phyloP scores from a whole-genome alignment of 1,140 invertebrate species.

The Nixonia krombeini region DNA sequence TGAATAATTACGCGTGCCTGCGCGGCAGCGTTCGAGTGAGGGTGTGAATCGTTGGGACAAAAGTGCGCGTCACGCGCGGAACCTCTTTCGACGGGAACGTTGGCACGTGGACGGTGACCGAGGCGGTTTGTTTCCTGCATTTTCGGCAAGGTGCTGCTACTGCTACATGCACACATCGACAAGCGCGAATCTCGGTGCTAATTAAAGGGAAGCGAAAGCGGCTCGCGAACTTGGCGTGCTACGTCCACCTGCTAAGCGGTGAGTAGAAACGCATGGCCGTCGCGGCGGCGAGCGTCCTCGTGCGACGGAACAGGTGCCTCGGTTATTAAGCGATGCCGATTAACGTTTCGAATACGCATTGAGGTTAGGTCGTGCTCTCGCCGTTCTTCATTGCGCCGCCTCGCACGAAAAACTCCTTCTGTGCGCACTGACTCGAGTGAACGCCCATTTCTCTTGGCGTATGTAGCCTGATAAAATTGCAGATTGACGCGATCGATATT shows the following conservation, averaged over 20 bases:
- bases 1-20: conserved; percentile 42
- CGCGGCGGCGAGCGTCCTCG: background rate
- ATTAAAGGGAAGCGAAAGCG: too few relatives aligned
- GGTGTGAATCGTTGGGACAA: conserved; percentile 15
- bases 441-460: conserved; percentile 65
- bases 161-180: background rate
- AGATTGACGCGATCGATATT: conserved; percentile 69
- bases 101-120: background rate
- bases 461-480: conserved; percentile 58
- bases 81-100: background rate
- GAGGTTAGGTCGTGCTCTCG: conserved; percentile 43
- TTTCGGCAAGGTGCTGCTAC: background rate
- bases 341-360: conserved; percentile 8
- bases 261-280: background rate
- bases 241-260: background rate
- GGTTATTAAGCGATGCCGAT: background rate
- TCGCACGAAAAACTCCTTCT: conserved; percentile 46
- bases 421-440: conserved; percentile 60
- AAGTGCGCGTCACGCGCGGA: background rate
- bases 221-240: background rate
- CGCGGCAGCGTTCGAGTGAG: conserved; percentile 10
- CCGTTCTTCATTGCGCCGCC: conserved; percentile 29
- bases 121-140: background rate
- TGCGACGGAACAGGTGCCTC: background rate
- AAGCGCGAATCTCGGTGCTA: conserved; percentile 2